Conservation (phyloP, 2,113 vertebrate genomes). For the Donacobius atricapilla region DNA sequence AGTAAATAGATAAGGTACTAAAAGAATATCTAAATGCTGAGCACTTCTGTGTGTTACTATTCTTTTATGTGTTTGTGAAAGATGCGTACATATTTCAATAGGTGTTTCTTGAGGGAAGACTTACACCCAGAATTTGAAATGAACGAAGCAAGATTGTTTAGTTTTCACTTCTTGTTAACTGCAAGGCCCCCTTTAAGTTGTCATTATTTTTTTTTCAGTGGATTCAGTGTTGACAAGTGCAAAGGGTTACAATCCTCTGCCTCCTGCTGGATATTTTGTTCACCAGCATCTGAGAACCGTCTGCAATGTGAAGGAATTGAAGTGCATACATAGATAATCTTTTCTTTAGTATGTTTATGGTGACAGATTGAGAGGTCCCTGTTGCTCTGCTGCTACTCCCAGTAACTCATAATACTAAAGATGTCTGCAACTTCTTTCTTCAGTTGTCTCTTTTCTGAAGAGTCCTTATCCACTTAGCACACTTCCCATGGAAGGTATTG, state of each 20-base stretch:
- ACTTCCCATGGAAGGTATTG: background rate
- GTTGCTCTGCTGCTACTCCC: background rate
- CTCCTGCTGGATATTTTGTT: conserved; percentile 3
- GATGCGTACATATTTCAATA: background rate
- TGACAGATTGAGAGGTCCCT: background rate
- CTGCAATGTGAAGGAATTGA: background rate
- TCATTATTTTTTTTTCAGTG: background rate
- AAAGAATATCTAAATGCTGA: background rate
- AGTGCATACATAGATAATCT: background rate
- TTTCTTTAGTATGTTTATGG: background rate
- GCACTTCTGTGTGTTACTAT: background rate
- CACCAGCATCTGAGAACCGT: background rate
- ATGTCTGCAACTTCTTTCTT: background rate
- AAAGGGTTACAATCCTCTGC: background rate
- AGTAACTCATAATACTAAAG: background rate
- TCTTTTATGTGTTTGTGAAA: background rate
- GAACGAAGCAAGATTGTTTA: background rate
- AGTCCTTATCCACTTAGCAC: background rate
- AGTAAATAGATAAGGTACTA: background rate
- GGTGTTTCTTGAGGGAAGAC: background rate
- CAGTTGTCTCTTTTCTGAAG: background rate
- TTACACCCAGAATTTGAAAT: background rate
- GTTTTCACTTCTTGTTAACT: background rate
- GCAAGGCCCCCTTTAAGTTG: background rate
- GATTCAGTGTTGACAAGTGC: background rate